phyloP scores from a whole-genome alignment of 2,888 invertebrate genomes.

The Meta bourneti region DNA sequence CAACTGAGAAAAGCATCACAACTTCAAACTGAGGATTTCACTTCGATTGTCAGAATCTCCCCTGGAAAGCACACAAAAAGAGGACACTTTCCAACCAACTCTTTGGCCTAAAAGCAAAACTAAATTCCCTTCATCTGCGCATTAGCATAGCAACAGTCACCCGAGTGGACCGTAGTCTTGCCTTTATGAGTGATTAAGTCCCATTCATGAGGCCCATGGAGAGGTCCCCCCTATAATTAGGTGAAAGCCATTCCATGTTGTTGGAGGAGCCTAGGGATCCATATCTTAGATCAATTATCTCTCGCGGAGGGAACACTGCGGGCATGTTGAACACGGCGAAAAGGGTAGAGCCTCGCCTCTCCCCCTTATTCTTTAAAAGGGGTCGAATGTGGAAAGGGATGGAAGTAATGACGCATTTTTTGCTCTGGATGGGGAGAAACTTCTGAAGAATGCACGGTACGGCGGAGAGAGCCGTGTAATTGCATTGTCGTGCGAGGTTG shows the following conservation, averaged over 20 bases:
- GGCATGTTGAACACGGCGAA: conserved; percentile 62
- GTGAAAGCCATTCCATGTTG: conserved; percentile 75
- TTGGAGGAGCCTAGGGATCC: conserved; percentile 53
- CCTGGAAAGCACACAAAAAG: background rate
- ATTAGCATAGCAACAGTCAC: conserved; percentile 51
- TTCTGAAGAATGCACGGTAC: conserved; percentile 67
- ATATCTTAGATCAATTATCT: conserved; percentile 76
- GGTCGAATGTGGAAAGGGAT: conserved; percentile 40
- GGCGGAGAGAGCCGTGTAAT: conserved; percentile 65
- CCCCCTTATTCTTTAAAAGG: conserved; percentile 19
- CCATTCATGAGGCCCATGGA: conserved; percentile 52
- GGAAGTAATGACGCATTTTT: conserved; percentile 67
- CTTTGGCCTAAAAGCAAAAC: background rate
- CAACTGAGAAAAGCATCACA: too few relatives aligned
- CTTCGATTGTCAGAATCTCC: too few relatives aligned
- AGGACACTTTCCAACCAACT: background rate
- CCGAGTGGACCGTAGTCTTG: conserved; percentile 7
- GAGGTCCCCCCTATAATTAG: conserved; percentile 67
- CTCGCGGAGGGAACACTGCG: conserved; percentile 36
- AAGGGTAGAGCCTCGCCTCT: background rate
- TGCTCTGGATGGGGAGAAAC: conserved; percentile 9
- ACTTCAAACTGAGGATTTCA: too few relatives aligned
- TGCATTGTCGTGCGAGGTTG: conserved; percentile 72
- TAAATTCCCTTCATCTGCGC: conserved; percentile 18
- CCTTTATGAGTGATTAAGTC: conserved; percentile 72